Evolutionary conservation across 2,797 vertebrate genomes (phyloP), one percentile per base, ranked within the genome.

Genomic region (Oreochromis mossambicus): DNA sequence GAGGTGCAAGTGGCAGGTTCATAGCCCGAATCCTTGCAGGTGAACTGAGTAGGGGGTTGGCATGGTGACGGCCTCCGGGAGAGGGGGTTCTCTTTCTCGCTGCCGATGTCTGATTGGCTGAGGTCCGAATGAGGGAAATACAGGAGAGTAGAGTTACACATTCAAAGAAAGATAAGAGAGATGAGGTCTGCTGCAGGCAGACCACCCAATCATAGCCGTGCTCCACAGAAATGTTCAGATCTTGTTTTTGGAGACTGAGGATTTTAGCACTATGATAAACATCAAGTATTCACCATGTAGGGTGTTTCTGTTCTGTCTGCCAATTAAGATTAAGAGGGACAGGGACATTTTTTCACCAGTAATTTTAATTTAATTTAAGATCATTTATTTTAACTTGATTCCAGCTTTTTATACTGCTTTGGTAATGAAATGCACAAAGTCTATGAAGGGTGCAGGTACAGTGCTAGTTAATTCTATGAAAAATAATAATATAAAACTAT

Each of bases 11-110:
- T 68, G 68, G 86, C 83, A 90, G 92, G 0, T 89, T 97, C 93
- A 95, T 94, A 82, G 83, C 89, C 78, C 8, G 89, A 95, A 85
- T 81, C 29, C 82, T 73, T 75, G 90, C 90, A 93, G 89, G 84
- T 93, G 90, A 89, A 92, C 41, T 21, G 91, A 88, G 91, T 66
- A 54, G 89, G 79, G 5, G 84, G 94, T 94, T 94, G 94, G 92
- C 92, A 91, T 91, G 92, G 79, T 61, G 87, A 94, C 87, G 68
- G 89, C 83, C 92, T 89, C 58, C 21, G 83, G 52, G 90, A 91
- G 76, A 96, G 92, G 11, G 96, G 90, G 91, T 97, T 97, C 89
- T 97, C 97, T 95, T 98, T 98, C 89, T 97, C 95, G 36, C 94
- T 96, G 83, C 91, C 26, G n/a, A 82, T 84, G 83, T 97, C 96